Conservation (phyloP, 1,140 invertebrate genomes). For the Coboldia fuscipes region DNA sequence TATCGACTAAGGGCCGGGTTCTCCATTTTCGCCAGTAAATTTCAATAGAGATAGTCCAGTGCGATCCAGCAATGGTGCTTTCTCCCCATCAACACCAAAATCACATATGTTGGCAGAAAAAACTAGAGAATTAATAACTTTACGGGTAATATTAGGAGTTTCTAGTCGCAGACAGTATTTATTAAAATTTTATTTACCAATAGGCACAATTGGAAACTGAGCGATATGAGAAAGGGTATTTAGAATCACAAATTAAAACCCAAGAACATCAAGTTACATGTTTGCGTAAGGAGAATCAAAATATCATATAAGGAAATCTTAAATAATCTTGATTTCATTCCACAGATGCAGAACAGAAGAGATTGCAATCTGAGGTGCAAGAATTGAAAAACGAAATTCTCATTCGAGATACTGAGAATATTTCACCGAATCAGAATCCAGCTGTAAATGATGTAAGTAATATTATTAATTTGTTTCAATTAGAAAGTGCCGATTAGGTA, state of each 20-base stretch:
- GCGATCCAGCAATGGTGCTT: background rate
- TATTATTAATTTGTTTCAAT: too few relatives aligned
- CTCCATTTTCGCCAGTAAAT: background rate
- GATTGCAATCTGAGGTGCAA: too few relatives aligned
- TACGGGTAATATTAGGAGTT: background rate
- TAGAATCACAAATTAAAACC: constrained; percentile 14
- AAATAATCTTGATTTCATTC: too few relatives aligned
- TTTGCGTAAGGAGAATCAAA: too few relatives aligned
- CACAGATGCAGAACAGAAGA: too few relatives aligned
- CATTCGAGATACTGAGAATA: too few relatives aligned
- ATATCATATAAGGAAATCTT: too few relatives aligned
- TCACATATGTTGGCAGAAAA: constrained; percentile 10
- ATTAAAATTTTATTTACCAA: background rate
- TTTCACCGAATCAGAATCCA: too few relatives aligned
- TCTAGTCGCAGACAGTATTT: background rate
- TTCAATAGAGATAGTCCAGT: background rate
- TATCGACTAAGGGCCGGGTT: background rate
- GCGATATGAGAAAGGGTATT: constrained; percentile 11
- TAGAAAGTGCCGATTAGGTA: too few relatives aligned
- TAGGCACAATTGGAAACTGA: constrained; percentile 10
- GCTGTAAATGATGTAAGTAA: too few relatives aligned
- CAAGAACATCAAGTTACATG: too few relatives aligned
- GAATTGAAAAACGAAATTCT: too few relatives aligned
- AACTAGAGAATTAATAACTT: constrained; percentile 3
- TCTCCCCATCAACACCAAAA: constrained; percentile 12